A percentile compares a stretch with the other conserved stretches of the same genome.
Evolutionary conservation across 2,888 invertebrate genomes (phyloP).

Genomic region (Macrophya annulata): DNA sequence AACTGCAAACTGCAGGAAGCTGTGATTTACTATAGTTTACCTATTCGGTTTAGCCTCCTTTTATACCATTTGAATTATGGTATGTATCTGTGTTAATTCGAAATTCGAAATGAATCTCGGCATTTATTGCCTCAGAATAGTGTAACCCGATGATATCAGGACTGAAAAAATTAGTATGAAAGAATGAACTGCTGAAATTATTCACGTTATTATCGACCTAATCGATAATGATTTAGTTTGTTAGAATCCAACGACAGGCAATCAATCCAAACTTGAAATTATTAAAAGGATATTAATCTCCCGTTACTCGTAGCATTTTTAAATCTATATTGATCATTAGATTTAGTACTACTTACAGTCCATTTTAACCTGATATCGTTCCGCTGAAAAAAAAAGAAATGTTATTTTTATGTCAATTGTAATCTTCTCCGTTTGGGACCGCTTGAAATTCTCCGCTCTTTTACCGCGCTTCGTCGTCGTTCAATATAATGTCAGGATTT

Average conservation of each 20-base stretch:
- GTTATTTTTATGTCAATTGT: background rate
- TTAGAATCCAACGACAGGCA: too few species aligned
- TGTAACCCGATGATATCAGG: background rate
- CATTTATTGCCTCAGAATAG: background rate
- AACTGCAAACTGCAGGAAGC: slow-evolving; percentile 2
- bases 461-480: background rate
- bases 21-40: background rate
- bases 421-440: background rate
- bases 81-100: background rate
- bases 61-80: background rate
- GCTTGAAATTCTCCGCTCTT: background rate
- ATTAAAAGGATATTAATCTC: too few species aligned
- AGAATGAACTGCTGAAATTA: background rate
- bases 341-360: background rate
- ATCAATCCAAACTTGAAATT: too few species aligned
- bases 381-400: background rate
- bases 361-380: background rate
- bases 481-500: background rate
- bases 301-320: too few species aligned
- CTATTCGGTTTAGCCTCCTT: background rate
- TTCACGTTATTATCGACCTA: too few species aligned
- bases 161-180: background rate
- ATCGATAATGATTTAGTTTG: too few species aligned
- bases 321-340: background rate
- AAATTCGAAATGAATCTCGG: background rate